phyloP scores from a whole-genome alignment of 2,797 vertebrate species.

The Enteromius anoplus region DNA sequence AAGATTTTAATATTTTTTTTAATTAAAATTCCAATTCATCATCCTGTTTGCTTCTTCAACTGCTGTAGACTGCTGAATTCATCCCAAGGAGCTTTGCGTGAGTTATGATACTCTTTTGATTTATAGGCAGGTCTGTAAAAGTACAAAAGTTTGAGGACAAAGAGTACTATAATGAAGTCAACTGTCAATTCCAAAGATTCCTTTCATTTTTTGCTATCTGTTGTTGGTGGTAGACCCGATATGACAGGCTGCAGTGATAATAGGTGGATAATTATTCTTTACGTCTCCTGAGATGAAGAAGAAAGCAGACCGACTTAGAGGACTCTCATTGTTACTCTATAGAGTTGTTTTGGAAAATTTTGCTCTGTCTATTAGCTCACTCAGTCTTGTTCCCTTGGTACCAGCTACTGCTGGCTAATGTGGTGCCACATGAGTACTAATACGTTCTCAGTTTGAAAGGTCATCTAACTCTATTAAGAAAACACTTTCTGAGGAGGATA shows the following conservation, averaged over 20 bases:
- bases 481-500: background rate
- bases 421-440: background rate
- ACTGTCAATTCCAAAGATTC: background rate
- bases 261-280: background rate
- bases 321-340: background rate
- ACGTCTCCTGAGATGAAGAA: slow-evolving; percentile 12
- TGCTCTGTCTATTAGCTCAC: background rate
- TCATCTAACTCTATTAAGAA: background rate
- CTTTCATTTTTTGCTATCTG: background rate
- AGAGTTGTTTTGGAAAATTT: slow-evolving; percentile 19
- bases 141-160: background rate
- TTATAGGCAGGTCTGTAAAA: background rate
- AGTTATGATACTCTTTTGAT: background rate
- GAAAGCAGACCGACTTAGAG: background rate
- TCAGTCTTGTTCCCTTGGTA: slow-evolving; percentile 23
- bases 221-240: background rate
- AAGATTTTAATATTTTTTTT: no score
- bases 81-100: background rate
- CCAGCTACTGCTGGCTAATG: background rate
- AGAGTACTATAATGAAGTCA: slow-evolving; percentile 1
- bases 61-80: background rate
- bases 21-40: no score
- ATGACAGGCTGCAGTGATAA: slow-evolving; percentile 3
- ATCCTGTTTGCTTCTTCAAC: no score
- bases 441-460: background rate